Base-by-base conservation (phyloP, 2,888 invertebrate species). In the Timandra comae region DNA sequence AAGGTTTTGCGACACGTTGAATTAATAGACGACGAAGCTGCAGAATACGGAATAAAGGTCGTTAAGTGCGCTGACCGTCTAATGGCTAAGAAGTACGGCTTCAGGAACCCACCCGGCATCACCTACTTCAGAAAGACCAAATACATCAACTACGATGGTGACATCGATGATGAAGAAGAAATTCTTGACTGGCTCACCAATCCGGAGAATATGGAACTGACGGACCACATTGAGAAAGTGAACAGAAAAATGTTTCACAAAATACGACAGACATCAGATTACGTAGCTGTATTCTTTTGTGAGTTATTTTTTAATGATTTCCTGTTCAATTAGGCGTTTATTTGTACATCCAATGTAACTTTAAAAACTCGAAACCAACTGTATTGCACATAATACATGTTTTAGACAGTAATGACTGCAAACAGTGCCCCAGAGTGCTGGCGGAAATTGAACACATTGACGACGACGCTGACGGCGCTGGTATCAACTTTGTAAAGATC, bases 11-110 rank as follows among this genome's bases (percentile, higher is more conserved):
- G 95, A 38, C 95, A 96, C 63, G 89, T 96, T 37, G 96, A 96
- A 72, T 73, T 96, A 29, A 97, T 96, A 49, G 97, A 97, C 53
- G 96, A 96, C 54, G 96, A 97, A 80, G 96, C 96, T 9, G 87
- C 92, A 6, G 96, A 96, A 68, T 97, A 96, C 70, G 96, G 96
- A 33, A 96, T 97, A 40, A 93, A 94, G 79, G 90, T 97, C 43
- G 94, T 94, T 0, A 94, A 96, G 80, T 94, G 94, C 86, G 90
- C 89, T 54, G 97, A 97, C 72, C 88, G 91, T 9, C 75, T 97
- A 19, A 97, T 97, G 95, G 96, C 96, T 1, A 97, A 97, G 69
- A 97, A 97, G 64, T 97, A 94, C 68, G 96, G 96, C 0, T 95
- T 89, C 61, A 88, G 96, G 38, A 93, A 94, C 68, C 95, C 95